Percentiles rank a stretch among this genome's conserved stretches.
Evolutionary conservation across 1,140 invertebrate genomes (phyloP).

Genomic region (Sitobion miscanthi): DNA sequence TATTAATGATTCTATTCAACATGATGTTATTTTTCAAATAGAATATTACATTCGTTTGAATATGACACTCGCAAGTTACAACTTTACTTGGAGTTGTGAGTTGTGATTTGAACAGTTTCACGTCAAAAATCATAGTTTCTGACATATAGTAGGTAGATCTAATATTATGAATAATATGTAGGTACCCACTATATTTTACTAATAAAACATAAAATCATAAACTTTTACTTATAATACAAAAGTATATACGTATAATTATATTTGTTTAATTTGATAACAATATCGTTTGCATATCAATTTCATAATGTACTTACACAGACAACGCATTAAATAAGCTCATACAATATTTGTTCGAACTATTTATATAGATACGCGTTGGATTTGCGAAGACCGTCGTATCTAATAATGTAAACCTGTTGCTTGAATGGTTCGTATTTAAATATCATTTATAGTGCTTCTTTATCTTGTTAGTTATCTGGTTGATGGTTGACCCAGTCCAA

Average conservation of each 20-base stretch:
- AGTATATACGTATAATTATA: neutral
- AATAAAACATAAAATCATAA: neutral
- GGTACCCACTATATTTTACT: neutral
- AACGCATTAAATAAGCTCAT: neutral
- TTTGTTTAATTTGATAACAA: neutral
- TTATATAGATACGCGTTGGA: neutral
- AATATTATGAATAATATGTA: neutral
- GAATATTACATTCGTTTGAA: too few species aligned
- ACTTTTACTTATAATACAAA: neutral
- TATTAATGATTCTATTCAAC: too few species aligned
- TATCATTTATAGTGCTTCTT: slow-evolving; percentile 41
- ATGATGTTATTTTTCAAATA: too few species aligned
- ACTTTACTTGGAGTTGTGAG: too few species aligned
- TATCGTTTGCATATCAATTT: neutral
- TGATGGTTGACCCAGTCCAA: neutral
- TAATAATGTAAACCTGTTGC: slow-evolving; percentile 38
- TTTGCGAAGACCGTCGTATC: slow-evolving; percentile 21
- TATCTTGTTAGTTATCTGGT: slow-evolving; percentile 37
- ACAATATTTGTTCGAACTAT: slow-evolving; percentile 11
- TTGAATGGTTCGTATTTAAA: neutral
- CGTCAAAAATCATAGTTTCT: too few species aligned
- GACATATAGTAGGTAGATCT: too few species aligned
- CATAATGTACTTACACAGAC: neutral
- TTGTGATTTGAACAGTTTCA: too few species aligned
- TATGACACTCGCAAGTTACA: too few species aligned